Evolutionary conservation across 1,140 invertebrate genomes (phyloP).

Genomic region (Diorhabda carinulata): DNA sequence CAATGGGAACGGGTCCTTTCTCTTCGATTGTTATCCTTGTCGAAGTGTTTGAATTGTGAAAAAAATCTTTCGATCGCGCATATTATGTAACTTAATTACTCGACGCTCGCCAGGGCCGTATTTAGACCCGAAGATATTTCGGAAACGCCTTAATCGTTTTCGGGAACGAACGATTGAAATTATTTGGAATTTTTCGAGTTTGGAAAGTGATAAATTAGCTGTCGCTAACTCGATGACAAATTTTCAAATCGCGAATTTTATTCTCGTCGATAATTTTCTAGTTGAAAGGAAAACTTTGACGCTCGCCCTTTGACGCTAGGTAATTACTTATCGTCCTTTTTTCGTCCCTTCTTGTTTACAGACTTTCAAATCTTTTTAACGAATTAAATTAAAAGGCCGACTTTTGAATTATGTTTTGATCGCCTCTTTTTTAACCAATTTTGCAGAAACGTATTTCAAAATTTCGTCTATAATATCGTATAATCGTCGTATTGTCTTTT

Average conservation of each 20-base stretch:
- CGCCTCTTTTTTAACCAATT: neutral
- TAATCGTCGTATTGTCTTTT: too few species aligned
- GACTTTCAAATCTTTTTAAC: neutral
- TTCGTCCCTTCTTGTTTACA: neutral
- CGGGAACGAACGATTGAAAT: too few species aligned
- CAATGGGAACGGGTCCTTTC: neutral
- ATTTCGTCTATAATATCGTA: too few species aligned
- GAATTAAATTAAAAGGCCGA: constrained; percentile 1
- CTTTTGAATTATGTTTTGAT: neutral
- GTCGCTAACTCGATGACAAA: neutral
- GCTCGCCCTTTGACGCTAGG: neutral
- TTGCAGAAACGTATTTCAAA: too few species aligned
- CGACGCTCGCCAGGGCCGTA: too few species aligned
- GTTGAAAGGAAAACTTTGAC: neutral
- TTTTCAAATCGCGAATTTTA: neutral
- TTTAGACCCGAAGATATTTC: too few species aligned
- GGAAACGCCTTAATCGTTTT: too few species aligned
- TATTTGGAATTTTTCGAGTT: neutral
- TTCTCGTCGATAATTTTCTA: neutral
- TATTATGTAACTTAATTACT: too few species aligned
- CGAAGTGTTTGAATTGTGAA: too few species aligned
- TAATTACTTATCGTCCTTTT: neutral
- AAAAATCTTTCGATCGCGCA: too few species aligned
- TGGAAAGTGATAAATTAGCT: neutral
- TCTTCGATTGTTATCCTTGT: too few species aligned